phyloP scores from a whole-genome alignment of 2,113 vertebrate genomes.

The Myrmecophaga tridactyla region DNA sequence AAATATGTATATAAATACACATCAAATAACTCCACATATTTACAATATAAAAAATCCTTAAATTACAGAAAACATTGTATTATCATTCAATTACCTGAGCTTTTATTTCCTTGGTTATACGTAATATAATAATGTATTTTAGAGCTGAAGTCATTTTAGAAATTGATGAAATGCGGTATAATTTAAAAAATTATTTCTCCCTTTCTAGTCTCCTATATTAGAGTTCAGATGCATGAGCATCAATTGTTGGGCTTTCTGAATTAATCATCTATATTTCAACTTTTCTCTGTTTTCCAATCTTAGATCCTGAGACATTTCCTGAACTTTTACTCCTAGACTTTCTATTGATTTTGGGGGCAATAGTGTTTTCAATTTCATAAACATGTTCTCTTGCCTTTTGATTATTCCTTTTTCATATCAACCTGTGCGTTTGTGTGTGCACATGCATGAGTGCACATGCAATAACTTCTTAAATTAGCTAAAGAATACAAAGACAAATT shows the following conservation, averaged over 20 bases:
- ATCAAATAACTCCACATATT: neutral
- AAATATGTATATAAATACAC: neutral
- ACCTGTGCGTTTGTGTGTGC: neutral
- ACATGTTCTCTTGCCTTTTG: neutral
- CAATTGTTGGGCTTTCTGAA: neutral
- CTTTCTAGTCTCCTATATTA: neutral
- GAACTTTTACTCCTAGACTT: neutral
- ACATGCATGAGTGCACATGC: no score
- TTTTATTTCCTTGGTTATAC: neutral
- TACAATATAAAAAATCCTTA: neutral
- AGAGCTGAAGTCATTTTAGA: neutral
- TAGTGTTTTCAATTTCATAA: neutral
- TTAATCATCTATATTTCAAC: neutral
- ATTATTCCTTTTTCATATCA: neutral
- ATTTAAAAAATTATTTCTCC: neutral
- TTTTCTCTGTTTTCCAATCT: neutral
- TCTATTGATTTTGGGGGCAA: neutral
- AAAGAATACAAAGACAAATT: neutral
- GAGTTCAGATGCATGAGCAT: neutral
- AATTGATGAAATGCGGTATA: neutral
- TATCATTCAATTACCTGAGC: neutral
- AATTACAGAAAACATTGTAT: neutral
- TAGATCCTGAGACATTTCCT: neutral
- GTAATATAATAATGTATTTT: neutral
- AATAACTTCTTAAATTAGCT: neutral